phyloP scores from a whole-genome alignment of 2,113 vertebrate genomes.

The Pundamilia nyererei region DNA sequence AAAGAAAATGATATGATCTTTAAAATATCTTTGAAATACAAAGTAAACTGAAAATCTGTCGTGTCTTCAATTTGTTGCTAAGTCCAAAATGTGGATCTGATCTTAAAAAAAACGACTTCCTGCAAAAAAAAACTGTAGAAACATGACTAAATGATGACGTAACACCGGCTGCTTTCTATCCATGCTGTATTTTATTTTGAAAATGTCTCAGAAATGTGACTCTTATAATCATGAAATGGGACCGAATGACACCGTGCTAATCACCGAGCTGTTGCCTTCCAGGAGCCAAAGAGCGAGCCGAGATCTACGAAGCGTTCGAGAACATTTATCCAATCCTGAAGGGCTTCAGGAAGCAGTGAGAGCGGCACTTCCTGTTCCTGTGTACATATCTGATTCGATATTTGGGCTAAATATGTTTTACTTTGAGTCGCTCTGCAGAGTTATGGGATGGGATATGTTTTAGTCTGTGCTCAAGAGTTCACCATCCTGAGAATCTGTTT shows the following conservation, averaged over 20 bases:
- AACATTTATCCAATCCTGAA: slow-evolving; percentile 97
- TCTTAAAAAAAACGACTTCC: background rate
- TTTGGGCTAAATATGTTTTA: background rate
- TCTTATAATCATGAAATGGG: background rate
- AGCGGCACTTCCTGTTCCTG: background rate
- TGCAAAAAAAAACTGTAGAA: background rate
- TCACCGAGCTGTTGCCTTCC: background rate
- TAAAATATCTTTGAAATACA: background rate
- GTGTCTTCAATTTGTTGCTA: background rate
- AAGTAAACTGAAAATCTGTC: background rate
- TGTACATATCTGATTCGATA: background rate
- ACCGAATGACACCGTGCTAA: background rate
- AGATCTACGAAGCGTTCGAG: slow-evolving; percentile 96
- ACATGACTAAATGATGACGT: background rate
- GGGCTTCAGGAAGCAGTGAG: slow-evolving; percentile 84
- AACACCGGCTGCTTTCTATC: background rate
- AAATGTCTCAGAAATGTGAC: background rate
- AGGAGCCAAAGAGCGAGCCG: slow-evolving; percentile 93
- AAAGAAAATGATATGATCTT: background rate
- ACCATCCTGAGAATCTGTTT: background rate
- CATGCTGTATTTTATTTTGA: background rate
- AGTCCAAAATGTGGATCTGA: background rate
- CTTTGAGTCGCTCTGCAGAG: background rate
- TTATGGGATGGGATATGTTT: background rate
- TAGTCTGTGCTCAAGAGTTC: background rate